Conservation (phyloP, 2,888 invertebrate species). For the Teleiodes luculella region DNA sequence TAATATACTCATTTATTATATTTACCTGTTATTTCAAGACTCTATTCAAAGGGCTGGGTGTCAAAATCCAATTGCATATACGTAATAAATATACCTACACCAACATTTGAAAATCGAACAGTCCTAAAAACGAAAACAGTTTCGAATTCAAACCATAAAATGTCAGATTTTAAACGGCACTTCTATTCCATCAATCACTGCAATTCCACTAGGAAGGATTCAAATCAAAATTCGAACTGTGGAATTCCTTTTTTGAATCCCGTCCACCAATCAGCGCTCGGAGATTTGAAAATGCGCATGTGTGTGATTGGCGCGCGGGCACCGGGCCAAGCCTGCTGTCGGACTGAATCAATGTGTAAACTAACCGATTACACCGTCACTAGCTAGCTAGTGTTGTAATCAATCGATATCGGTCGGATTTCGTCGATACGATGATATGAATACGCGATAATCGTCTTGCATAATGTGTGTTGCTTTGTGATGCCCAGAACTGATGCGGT, state of each 20-base stretch:
- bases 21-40: no score
- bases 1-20: no score
- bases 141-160: neutral
- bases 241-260: constrained; percentile 4
- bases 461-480: constrained; percentile 1
- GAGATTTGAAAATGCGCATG: constrained; percentile 26
- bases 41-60: no score
- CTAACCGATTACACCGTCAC: constrained; percentile 44
- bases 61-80: no score
- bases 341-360: constrained; percentile 51
- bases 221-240: constrained; percentile 1
- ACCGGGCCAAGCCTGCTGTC: constrained; percentile 28
- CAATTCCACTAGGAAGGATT: constrained; percentile 4
- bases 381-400: constrained; percentile 44
- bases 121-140: no score
- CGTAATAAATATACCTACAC: no score
- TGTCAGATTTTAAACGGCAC: neutral
- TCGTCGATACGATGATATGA: constrained; percentile 6
- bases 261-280: constrained; percentile 11
- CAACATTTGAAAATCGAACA: no score
- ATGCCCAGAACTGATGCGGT: neutral
- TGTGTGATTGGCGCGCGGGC: constrained; percentile 36
- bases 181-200: neutral
- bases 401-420: constrained; percentile 37
- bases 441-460: constrained; percentile 4